Base-by-base conservation (phyloP, 2,797 vertebrate genomes). In the Rhinella marina region DNA sequence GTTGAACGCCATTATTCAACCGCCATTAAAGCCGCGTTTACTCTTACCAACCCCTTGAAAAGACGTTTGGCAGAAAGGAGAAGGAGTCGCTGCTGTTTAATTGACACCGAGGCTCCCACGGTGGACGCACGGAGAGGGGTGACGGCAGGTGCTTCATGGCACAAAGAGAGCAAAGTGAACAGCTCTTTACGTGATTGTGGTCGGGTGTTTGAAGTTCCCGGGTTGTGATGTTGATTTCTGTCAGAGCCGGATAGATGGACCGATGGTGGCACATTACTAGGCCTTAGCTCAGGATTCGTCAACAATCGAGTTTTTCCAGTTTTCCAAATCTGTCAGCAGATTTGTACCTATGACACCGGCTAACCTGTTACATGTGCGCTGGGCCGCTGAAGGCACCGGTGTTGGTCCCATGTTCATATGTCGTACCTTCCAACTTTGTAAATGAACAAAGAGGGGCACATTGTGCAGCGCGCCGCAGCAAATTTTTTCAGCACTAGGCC, bases 1-100 rank as follows among this genome's bases (percentile, higher is more conserved):
- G 23, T 59, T 84, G 78, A 84, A 72, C 61, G 50, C 14, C 66
- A 79, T 84, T 66, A 27, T 84, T 85, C 13, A 2, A 13, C 17
- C n/a, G 52, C n/a, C 52, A 78, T 52, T 84, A 57, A 81, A 76
- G 66, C 82, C 25, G 66, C 56, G 25, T 87, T 82, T 84, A 48
- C 59, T 72, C 32, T 8, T 32, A 23, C 10, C 52, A 8, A 48
- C 41, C 23, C 83, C 83, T 82, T 25, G 48, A 81, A 27, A 82
- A 75, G 54, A n/a, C 61, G 68, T 21, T 50, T 17, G 13, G 48
- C 77, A 61, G 27, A 52, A 56, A 72, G 52, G 12, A 78, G 56
- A 32, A 41, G 73, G 84, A 50, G 64, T 86, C 56, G 48, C 52
- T 77, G 82, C 27, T 7, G 14, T 73, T 21, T 81, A 88, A 85